Evolutionary conservation across 2,888 invertebrate genomes (phyloP), one percentile per base, ranked within the genome.

Genomic region (Brachycybe producta): DNA sequence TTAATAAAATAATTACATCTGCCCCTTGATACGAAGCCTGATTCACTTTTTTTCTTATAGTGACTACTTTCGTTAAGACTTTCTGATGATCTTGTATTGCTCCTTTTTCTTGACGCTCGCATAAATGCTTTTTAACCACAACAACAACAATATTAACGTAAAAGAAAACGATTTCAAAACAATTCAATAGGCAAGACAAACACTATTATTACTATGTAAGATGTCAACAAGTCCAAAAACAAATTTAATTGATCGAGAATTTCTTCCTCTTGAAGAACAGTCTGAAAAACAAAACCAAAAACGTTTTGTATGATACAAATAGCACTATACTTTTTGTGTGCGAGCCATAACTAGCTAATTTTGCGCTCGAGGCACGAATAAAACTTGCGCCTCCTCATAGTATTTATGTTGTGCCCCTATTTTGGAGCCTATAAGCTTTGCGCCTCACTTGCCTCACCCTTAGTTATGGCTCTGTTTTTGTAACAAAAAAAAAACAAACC

Each of bases 61-160:
- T 48, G 19, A 36, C 38, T 28, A 52, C 48, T 42, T 49, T 51
- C 5, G 43, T 28, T 21, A 49, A 35, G 15, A 44, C 52, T 30
- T 34, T 49, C 34, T 52, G 52, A 34, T 52, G 52, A 27, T 52
- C 52, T 24, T 49, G 49, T 15, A 42, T 41, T 2, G 38, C 32
- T 7, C 49, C 52, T 30, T 52, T 52, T 40, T 52, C 52, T 13
- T 52, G 48, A 28, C 52, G 35, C 21, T 52, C 52, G 15, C 52
- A 52, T 17, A 52, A 15, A 34, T 44, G 39, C 52, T 52, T 27
- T 24, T 41, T 24, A 45, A 45, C 38, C 11, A 11, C 13, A 42
- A 42, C 8, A 13, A 17, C 24, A 27, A 11, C n/a, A n/a, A n/a
- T n/a, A n/a, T n/a, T n/a, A 11, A 17, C 42, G 24, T 23, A 3